phyloP scores from a whole-genome alignment of 2,797 vertebrate genomes.

The Pangasius krempfi region DNA sequence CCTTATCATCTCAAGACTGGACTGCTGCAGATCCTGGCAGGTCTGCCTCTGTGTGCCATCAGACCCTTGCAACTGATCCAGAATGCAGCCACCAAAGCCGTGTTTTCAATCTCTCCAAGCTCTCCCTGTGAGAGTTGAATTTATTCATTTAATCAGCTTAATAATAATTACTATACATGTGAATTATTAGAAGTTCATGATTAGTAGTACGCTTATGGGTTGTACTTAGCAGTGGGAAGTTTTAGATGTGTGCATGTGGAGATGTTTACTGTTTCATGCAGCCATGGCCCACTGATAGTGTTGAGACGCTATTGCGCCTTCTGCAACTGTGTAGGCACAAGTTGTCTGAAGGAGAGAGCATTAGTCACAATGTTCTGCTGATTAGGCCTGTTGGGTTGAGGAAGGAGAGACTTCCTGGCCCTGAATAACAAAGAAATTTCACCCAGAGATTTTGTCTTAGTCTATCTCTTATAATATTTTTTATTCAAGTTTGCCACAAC shows the following conservation, averaged over 20 bases:
- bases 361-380: background rate
- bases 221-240: background rate
- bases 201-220: background rate
- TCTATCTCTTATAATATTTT: background rate
- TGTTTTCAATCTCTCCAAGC: background rate
- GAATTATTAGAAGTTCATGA: background rate
- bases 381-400: background rate
- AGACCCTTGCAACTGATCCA: background rate
- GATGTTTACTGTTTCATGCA: background rate
- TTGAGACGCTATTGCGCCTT: background rate
- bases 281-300: background rate
- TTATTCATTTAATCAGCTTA: background rate
- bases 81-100: background rate
- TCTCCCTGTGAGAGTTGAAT: background rate
- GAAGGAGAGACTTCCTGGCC: background rate
- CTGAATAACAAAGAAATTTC: background rate
- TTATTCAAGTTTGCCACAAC: background rate
- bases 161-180: background rate
- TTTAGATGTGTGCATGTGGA: background rate
- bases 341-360: background rate
- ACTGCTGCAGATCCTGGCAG: background rate
- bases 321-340: background rate
- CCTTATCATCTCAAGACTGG: background rate
- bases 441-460: background rate
- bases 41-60: background rate